Evolutionary conservation across 35 echinoderm and acorn worm genomes (phyloP).

Genomic region (Ophioderma brevispina): DNA sequence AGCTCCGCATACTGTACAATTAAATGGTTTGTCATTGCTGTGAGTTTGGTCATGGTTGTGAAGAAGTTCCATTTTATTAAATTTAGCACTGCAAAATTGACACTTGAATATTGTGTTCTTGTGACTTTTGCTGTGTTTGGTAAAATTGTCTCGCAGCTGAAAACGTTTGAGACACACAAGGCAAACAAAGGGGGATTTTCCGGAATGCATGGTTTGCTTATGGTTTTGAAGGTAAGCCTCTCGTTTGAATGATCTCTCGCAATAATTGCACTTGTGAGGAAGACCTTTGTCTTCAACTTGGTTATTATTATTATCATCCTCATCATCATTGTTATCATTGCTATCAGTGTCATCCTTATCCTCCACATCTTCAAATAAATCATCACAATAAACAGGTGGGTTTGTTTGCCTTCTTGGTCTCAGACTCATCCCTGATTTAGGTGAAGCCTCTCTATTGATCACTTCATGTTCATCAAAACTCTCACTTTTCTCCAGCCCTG

Average conservation of each 20-base stretch:
- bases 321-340: background rate
- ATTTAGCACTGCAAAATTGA: background rate
- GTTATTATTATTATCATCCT: background rate
- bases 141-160: background rate
- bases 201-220: background rate
- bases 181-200: background rate
- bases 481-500: background rate
- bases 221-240: background rate
- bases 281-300: background rate
- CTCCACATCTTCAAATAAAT: background rate
- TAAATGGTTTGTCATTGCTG: background rate
- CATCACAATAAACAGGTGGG: background rate
- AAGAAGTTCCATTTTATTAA: background rate
- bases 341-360: background rate
- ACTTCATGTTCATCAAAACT: background rate
- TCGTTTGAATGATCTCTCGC: background rate
- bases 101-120: background rate
- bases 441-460: background rate
- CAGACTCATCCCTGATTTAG: background rate
- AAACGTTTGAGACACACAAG: background rate
- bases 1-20: background rate
- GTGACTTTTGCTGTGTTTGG: background rate
- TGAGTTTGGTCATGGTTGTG: background rate
- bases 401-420: background rate
- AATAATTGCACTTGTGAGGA: background rate